phyloP scores from a whole-genome alignment of 2,113 vertebrate genomes.

The Emydocephalus ijimae region DNA sequence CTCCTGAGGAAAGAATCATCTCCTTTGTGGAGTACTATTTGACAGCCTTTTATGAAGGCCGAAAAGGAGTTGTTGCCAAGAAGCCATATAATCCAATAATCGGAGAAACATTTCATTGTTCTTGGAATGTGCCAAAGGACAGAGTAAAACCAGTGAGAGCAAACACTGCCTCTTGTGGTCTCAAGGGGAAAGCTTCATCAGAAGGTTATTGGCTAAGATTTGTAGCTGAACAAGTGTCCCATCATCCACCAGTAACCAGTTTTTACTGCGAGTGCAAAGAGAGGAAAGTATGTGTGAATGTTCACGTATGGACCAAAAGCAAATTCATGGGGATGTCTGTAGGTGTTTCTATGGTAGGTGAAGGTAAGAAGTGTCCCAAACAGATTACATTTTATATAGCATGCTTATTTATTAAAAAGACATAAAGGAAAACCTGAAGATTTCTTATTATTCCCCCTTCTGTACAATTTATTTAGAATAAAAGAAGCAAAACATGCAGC shows the following conservation, averaged over 20 bases:
- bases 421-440: neutral
- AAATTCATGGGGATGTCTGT: constrained; percentile 99
- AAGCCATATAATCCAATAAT: constrained; percentile 96
- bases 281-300: constrained; percentile 85
- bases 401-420: neutral
- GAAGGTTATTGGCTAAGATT: constrained; percentile 82
- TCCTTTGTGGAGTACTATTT: constrained; percentile 95
- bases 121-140: constrained; percentile 89
- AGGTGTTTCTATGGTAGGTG: constrained; percentile 95
- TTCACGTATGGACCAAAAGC: constrained; percentile 96
- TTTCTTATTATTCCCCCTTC: neutral
- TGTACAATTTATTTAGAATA: neutral
- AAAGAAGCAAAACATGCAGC: neutral
- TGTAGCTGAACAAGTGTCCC: constrained; percentile 94
- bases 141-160: constrained; percentile 74
- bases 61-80: constrained; percentile 91
- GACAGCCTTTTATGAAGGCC: constrained; percentile 94
- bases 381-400: neutral
- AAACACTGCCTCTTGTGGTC: constrained; percentile 55
- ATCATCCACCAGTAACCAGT: constrained; percentile 90
- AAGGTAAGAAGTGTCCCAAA: constrained; percentile 78
- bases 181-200: constrained; percentile 59
- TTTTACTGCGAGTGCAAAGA: constrained; percentile 97
- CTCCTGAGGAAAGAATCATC: constrained; percentile 87
- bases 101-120: constrained; percentile 94